A percentile compares a stretch with the other conserved stretches of the same genome.
Conservation (phyloP, 1,140 invertebrate genomes). For the Anthonomus grandis region DNA sequence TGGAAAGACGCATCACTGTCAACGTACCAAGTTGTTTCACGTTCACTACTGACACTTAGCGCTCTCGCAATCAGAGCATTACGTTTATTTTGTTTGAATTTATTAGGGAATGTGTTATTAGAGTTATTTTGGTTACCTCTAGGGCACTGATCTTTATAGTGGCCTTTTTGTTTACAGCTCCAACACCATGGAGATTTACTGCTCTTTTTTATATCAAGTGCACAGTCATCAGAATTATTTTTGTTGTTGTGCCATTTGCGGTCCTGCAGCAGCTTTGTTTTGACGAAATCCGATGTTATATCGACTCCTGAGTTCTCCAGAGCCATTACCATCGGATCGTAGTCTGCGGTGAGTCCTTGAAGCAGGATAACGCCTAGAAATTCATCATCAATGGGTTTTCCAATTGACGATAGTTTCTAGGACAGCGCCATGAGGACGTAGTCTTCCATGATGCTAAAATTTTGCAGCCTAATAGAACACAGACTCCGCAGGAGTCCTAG, state of each 20-base stretch:
- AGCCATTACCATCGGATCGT: constrained; percentile 43
- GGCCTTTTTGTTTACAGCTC: constrained; percentile 22
- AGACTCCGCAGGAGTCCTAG: constrained; percentile 12
- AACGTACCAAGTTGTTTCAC: constrained; percentile 21
- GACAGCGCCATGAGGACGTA: constrained; percentile 20
- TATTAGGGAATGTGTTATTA: constrained; percentile 3
- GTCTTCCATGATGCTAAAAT: constrained; percentile 14
- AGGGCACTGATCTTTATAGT: constrained; percentile 29
- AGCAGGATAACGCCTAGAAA: constrained; percentile 35
- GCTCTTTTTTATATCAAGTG: constrained; percentile 6
- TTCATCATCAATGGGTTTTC: constrained; percentile 36
- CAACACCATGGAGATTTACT: constrained; percentile 24
- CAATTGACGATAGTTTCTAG: constrained; percentile 17
- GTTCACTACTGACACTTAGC: not conserved
- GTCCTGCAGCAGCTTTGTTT: constrained; percentile 44
- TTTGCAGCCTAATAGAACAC: constrained; percentile 25
- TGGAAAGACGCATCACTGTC: constrained; percentile 26
- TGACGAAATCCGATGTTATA: constrained; percentile 38
- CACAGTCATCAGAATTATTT: constrained; percentile 1
- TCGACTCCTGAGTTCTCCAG: constrained; percentile 41
- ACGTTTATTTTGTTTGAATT: constrained; percentile 5
- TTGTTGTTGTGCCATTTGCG: constrained; percentile 15
- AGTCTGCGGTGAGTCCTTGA: constrained; percentile 33
- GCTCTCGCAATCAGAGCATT: not conserved
- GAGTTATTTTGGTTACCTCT: constrained; percentile 1